Conservation (phyloP, 2,888 invertebrate species). For the Sarcophaga subvicina region DNA sequence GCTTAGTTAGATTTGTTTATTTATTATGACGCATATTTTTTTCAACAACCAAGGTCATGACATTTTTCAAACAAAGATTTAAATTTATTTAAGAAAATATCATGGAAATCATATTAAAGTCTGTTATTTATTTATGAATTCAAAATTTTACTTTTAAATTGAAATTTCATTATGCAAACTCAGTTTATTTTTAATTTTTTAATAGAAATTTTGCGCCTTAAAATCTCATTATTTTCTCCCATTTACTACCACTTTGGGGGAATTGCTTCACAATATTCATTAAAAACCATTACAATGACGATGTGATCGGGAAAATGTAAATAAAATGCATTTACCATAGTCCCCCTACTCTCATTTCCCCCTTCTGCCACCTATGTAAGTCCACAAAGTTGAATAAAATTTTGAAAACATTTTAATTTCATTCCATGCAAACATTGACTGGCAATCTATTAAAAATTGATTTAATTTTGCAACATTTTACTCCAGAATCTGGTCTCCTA, state of each 20-base stretch:
- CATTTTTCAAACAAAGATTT: too few relatives aligned
- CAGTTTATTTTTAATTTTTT: not conserved
- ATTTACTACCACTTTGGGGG: not conserved
- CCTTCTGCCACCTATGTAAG: not conserved
- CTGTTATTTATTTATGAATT: not conserved
- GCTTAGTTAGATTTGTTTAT: too few relatives aligned
- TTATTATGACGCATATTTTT: too few relatives aligned
- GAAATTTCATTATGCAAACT: not conserved
- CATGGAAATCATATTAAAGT: not conserved
- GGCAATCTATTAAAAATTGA: constrained; percentile 68
- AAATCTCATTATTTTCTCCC: not conserved
- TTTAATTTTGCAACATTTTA: constrained; percentile 49
- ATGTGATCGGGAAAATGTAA: not conserved
- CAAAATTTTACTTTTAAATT: not conserved
- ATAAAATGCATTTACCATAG: not conserved
- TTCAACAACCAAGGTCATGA: too few relatives aligned
- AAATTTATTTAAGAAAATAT: too few relatives aligned
- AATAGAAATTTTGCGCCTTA: not conserved
- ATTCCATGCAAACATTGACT: constrained; percentile 54
- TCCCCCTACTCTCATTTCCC: too few relatives aligned
- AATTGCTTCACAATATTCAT: not conserved
- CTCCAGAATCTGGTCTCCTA: not conserved
- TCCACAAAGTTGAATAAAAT: constrained; percentile 7
- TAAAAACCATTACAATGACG: not conserved
- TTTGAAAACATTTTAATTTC: constrained; percentile 56